Conservation (phyloP, 2,888 invertebrate genomes). For the Onthophagus sagittarius region DNA sequence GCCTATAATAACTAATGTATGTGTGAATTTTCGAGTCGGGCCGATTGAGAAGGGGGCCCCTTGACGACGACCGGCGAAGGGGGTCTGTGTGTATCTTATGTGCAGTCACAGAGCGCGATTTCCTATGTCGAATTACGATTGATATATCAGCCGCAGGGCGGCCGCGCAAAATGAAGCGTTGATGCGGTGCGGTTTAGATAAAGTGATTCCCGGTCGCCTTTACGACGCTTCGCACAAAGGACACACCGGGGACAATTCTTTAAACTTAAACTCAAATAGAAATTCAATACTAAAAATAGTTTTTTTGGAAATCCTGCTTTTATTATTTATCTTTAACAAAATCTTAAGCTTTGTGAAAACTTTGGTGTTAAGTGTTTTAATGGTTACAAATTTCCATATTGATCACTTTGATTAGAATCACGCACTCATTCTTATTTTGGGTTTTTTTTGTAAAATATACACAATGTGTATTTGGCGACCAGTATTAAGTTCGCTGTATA, state of each 20-base stretch:
- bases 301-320: neutral
- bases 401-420: too few species aligned
- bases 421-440: too few species aligned
- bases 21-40: neutral
- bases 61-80: neutral
- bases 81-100: neutral
- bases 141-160: neutral
- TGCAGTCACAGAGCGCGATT: neutral
- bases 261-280: neutral
- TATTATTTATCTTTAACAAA: too few species aligned
- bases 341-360: too few species aligned
- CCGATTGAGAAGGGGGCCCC: neutral
- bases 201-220: neutral
- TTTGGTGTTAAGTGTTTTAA: too few species aligned
- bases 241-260: neutral
- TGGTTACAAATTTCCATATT: too few species aligned
- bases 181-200: neutral
- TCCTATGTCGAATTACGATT: neutral
- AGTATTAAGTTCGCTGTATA: too few species aligned
- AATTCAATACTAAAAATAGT: neutral
- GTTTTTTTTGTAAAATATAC: too few species aligned
- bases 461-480: too few species aligned
- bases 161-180: neutral
- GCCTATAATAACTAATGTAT: neutral
- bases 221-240: neutral